A percentile compares a stretch with the other conserved stretches of the same genome.
phyloP scores from a whole-genome alignment of 1,140 invertebrate species.

The Nasonia giraulti region DNA sequence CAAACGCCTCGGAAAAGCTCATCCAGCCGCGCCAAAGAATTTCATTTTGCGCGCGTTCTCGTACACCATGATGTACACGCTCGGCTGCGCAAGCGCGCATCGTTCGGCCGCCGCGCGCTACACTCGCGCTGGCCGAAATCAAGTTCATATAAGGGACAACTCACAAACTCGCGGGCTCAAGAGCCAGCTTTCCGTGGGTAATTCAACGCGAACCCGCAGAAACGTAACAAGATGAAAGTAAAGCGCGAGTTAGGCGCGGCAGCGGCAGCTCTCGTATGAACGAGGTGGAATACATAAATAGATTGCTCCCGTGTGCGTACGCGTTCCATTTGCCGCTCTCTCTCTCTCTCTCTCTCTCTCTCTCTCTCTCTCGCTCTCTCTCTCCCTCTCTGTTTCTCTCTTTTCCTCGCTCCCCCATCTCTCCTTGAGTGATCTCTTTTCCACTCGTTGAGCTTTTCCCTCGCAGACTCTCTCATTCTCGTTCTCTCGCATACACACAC shows the following conservation, averaged over 20 bases:
- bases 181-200: constrained; percentile 53
- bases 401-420: neutral
- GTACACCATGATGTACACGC: no score
- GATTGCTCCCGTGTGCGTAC: constrained; percentile 61
- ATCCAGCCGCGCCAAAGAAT: neutral
- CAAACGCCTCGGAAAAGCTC: neutral
- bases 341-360: constrained; percentile 42
- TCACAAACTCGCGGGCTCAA: neutral
- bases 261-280: constrained; percentile 61
- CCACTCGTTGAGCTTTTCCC: constrained; percentile 33
- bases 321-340: constrained; percentile 37
- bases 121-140: constrained; percentile 17
- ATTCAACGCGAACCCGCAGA: constrained; percentile 59
- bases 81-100: neutral
- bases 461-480: constrained; percentile 50
- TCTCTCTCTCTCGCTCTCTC: constrained; percentile 49
- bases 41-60: neutral
- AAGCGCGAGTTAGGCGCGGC: constrained; percentile 63
- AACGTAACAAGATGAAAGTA: constrained; percentile 74
- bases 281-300: constrained; percentile 74
- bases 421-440: constrained; percentile 21
- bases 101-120: neutral
- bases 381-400: constrained; percentile 37
- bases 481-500: constrained; percentile 56
- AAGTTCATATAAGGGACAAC: constrained; percentile 22